These are phyloP conservation scores for Isotomurus palustris DNA, from an alignment of 2,888 invertebrate genomes.

Conservation along the genomic window DNA sequence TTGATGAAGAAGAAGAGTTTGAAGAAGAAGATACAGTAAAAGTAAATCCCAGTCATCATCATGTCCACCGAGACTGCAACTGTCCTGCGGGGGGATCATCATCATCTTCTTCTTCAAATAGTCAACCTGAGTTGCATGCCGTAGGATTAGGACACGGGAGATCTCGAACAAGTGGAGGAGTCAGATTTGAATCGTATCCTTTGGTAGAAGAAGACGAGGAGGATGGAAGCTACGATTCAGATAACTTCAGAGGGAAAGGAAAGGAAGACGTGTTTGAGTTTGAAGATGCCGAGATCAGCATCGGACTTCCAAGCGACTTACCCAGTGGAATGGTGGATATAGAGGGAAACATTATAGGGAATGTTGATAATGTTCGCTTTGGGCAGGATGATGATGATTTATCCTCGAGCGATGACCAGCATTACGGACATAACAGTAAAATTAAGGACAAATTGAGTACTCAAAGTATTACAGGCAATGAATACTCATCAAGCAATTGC, in stretches of 20 bases:
- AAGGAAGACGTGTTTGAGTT: too few species aligned
- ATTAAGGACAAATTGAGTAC: neutral
- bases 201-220: too few species aligned
- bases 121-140: too few species aligned
- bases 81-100: too few species aligned
- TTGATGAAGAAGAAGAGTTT: conserved; percentile 26
- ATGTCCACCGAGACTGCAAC: neutral
- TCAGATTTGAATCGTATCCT: too few species aligned
- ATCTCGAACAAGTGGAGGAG: too few species aligned
- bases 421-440: neutral
- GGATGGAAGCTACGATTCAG: neutral
- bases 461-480: neutral
- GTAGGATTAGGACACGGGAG: too few species aligned
- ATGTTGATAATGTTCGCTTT: conserved; percentile 15
- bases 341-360: conserved; percentile 33
- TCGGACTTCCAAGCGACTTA: conserved; percentile 36
- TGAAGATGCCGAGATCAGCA: neutral
- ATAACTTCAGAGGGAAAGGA: neutral
- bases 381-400: conserved; percentile 27
- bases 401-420: conserved; percentile 6
- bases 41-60: neutral
- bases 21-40: conserved; percentile 7
- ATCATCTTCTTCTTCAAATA: too few species aligned
- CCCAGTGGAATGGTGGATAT: conserved; percentile 39
- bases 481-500: neutral